Evolutionary conservation across 2,113 vertebrate species (phyloP), one percentile per base, ranked within the genome.

Genomic region (Lucifuga dentata): DNA sequence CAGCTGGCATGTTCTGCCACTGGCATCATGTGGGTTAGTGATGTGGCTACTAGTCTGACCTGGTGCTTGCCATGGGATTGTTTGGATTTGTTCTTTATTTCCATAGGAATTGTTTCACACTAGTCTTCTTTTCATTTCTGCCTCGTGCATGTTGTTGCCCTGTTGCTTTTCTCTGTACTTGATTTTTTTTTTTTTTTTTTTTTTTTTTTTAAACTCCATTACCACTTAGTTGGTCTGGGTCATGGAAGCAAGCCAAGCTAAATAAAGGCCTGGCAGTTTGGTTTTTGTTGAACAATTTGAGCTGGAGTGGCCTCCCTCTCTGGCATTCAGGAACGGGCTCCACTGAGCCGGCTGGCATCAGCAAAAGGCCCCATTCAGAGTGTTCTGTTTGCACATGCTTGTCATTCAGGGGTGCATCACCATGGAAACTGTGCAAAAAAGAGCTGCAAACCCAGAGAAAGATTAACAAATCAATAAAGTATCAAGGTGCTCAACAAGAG

Each of bases 241-340:
- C 78, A 63, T 86, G 89, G 87, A 83, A 45, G 55, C 39, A 23
- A 41, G 83, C 90, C 87, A 90, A 80, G 83, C 53, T 88, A 90
- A 90, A 91, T 87, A 90, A 85, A 89, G 77, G 75, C 68, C 80
- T 63, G 16, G 62, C 78, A 85, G 84, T 81, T 81, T 35, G 45
- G 60, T 63, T 81, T 91, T 91, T 90, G 88, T 84, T 78, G 56
- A 76, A 84, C 75, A 78, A 83, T 89, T 85, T 80, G 76, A 63
- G 77, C 84, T 85, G 59, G 78, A 88, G 86, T 85, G 80, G 80
- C 78, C 85, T 79, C 84, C 52, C 86, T 81, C 83, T 84, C 86
- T 88, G 88, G 85, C 85, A 87, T 88, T 88, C 88, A 85, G 66
- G 59, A 82, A 66, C 56, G 77, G 86, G 89, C 85, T 85, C 86